Evolutionary conservation across 2,797 vertebrate genomes (phyloP).

Genomic region (Adelosebastes latens): DNA sequence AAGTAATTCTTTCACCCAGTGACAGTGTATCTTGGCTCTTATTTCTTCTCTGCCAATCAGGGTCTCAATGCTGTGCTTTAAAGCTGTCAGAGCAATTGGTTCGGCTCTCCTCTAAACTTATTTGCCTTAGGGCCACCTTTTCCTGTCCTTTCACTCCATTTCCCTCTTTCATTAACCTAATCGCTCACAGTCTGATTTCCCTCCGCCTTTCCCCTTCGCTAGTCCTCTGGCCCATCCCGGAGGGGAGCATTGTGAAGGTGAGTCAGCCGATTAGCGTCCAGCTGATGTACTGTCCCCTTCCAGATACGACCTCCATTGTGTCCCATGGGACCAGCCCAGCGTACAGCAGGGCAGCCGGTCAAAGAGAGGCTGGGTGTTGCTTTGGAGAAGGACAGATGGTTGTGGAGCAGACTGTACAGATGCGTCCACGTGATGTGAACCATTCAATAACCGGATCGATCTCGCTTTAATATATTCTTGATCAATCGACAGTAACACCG

Average conservation of each 20-base stretch:
- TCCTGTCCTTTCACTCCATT: conserved; percentile 74
- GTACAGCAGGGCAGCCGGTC: conserved; percentile 25
- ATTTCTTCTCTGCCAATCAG: conserved; percentile 71
- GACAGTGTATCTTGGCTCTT: conserved; percentile 64
- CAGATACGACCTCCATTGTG: conserved; percentile 61
- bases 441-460: background rate
- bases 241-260: conserved; percentile 75
- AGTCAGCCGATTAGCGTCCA: conserved; percentile 77
- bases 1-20: conserved; percentile 63
- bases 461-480: background rate
- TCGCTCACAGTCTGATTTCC: conserved; percentile 74
- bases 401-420: background rate
- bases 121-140: conserved; percentile 73
- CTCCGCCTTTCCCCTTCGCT: conserved; percentile 54
- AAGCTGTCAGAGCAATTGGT: conserved; percentile 64
- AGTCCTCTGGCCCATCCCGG: conserved; percentile 69
- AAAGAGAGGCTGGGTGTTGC: conserved; percentile 23
- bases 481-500: background rate
- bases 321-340: conserved; percentile 37
- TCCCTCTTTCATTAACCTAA: conserved; percentile 80
- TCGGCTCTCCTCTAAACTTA: conserved; percentile 69
- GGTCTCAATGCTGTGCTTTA: conserved; percentile 30
- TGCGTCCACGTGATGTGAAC: background rate
- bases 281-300: conserved; percentile 75
- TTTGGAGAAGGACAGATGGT: conserved; percentile 13